Base-by-base conservation (phyloP, 2,113 vertebrate species). In the Zosterops hypoxanthus region DNA sequence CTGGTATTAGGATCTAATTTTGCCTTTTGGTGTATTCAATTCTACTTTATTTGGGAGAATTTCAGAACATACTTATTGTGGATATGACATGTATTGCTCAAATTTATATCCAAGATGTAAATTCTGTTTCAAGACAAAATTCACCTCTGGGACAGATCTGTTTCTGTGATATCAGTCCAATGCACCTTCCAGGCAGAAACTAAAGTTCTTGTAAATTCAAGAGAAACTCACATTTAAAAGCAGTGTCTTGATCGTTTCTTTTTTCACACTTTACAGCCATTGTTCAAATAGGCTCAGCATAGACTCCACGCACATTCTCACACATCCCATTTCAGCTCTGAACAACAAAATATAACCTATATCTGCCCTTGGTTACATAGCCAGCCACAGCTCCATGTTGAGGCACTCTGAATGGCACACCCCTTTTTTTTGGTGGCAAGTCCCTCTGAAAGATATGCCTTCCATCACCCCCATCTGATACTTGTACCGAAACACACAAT, bases 401-500 rank as follows among this genome's bases (percentile, higher is more conserved):
- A 59, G 16, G 25, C 1, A 22, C 42, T 52, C 14, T 73, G 15
- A 19, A 82, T 36, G 59, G 11, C 28, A 28, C 3, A 23, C 4
- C 5, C 14, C 33, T 60, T 25, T 75, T 70, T 75, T 76, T 46
- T 31, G 10, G 20, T n/a, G 15, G 18, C 21, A 33, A n/a, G 16
- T 1, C 9, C 4, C 7, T 78, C 52, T n/a, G 25, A 76, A n/a
- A 13, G 4, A 3, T 4, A 29, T 4, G 2, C 4, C 9, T 86
- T 68, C n/a, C 3, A 0, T 19, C 44, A 21, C 12, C 24, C 7
- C 6, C 6, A 4, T 49, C 22, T 42, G 57, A 63, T 18, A 29
- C 11, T 19, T 6, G 2, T 8, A 42, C 44, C 36, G 57, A 41
- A 42, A 61, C 8, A 49, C 0, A 3, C 0, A n/a, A 2, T 19